phyloP scores from a whole-genome alignment of 2,113 vertebrate species.

The Hemicordylus capensis region DNA sequence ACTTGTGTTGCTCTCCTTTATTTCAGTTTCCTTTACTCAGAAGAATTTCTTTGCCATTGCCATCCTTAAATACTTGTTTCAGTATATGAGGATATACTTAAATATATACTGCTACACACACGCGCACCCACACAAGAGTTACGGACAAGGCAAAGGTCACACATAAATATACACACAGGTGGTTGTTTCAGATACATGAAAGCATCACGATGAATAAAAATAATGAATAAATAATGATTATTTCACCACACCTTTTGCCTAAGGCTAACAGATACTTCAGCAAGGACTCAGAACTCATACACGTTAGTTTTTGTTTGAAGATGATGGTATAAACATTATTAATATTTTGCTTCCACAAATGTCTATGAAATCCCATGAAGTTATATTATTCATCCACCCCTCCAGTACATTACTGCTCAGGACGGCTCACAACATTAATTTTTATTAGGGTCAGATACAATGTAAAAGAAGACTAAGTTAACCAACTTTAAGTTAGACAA shows the following conservation, averaged over 20 bases:
- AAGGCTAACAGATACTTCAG: neutral
- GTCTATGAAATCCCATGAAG: neutral
- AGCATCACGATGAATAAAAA: neutral
- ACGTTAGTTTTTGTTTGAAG: neutral
- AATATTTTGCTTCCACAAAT: neutral
- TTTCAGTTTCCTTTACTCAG: neutral
- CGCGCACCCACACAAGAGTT: neutral
- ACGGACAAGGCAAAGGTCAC: too few relatives aligned
- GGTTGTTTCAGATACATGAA: neutral
- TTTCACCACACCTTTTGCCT: neutral
- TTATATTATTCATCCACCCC: too few relatives aligned
- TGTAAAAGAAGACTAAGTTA: too few relatives aligned
- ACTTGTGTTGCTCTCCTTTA: neutral
- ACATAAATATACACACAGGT: neutral
- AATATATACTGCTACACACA: neutral
- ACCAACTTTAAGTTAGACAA: too few relatives aligned
- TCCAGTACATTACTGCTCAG: too few relatives aligned
- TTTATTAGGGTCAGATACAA: too few relatives aligned
- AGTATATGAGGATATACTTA: neutral
- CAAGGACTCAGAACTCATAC: neutral
- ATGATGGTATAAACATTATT: neutral
- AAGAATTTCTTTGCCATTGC: neutral
- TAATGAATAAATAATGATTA: fast-evolving
- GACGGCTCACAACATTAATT: too few relatives aligned
- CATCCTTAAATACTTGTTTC: neutral